Base-by-base conservation (phyloP, 2,888 invertebrate species). In the Drosophila seclusa region DNA sequence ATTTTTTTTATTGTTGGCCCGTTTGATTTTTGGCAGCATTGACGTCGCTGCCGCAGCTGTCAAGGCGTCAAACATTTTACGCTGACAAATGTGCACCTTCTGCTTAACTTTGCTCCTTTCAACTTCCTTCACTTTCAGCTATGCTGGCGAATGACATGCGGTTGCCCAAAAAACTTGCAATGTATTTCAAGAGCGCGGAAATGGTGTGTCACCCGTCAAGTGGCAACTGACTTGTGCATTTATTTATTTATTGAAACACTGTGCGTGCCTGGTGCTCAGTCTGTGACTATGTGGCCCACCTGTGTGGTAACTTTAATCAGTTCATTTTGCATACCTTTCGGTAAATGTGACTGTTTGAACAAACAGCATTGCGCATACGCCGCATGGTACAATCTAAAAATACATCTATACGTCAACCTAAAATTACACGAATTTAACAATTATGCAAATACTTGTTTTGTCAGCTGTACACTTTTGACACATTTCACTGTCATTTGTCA, bases 21-120 rank as follows among this genome's bases (percentile, higher is more conserved):
- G 78, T 84, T 84, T 84, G 87, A 87, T 87, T 81, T 73, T 76
- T 75, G 78, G 61, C 71, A 29, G 49, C 62, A 58, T 49, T 61
- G 69, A 59, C 58, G 53, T 61, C 36, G 73, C 69, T 62, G 73
- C 69, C 73, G 67, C 76, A 79, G 73, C 82, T 83, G 83, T 85
- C 88, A 85, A 85, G 78, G 84, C 84, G 77, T 85, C 88, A 87
- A 85, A 77, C 81, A 85, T 83, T 76, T 69, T 72, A 70, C 57
- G 60, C 86, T 83, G 87, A 84, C 84, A 87, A 84, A 87, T 84
- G 87, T 71, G 76, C 68, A 63, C 58, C 63, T 71, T 49, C 53
- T 36, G 53, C 53, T 53, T 24, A 42, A 31, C 29, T 31, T 21
- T 42, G 27, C 40, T 32, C 24, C 27, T 11, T 32, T 52, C 48